phyloP scores from a whole-genome alignment of 1,140 invertebrate genomes.

The Cyclargus thomasi region DNA sequence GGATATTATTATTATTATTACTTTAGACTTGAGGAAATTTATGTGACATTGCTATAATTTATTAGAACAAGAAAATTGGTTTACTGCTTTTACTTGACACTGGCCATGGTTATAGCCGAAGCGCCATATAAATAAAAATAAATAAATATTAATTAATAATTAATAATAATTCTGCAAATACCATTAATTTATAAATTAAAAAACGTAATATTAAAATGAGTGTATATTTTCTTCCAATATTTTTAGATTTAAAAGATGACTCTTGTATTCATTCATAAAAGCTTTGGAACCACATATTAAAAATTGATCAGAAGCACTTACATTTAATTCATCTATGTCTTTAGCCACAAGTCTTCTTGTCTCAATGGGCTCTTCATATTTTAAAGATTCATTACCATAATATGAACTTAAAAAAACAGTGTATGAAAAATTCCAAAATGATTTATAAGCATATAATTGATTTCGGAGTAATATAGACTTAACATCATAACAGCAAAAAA shows the following conservation, averaged over 20 bases:
- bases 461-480: constrained; percentile 76
- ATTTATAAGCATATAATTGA: constrained; percentile 73
- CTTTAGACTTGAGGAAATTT: no score
- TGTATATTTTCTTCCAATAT: constrained; percentile 36
- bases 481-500: constrained; percentile 75
- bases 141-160: no score
- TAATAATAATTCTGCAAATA: no score
- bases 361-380: constrained; percentile 58
- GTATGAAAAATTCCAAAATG: constrained; percentile 82
- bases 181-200: no score
- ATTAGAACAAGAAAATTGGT: no score
- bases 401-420: constrained; percentile 73
- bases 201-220: constrained; percentile 34
- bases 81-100: no score
- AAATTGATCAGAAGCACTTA: constrained; percentile 42
- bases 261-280: constrained; percentile 46
- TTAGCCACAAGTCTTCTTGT: constrained; percentile 32
- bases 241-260: constrained; percentile 30
- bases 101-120: no score
- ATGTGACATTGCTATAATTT: no score
- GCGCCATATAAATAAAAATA: no score
- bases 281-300: constrained; percentile 53
- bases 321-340: constrained; percentile 35
- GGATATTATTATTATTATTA: no score
- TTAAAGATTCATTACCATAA: constrained; percentile 28